Percentiles rank a stretch among this genome's conserved stretches.
phyloP scores from a whole-genome alignment of 2,888 invertebrate species.

The Epinotia brunnichana region DNA sequence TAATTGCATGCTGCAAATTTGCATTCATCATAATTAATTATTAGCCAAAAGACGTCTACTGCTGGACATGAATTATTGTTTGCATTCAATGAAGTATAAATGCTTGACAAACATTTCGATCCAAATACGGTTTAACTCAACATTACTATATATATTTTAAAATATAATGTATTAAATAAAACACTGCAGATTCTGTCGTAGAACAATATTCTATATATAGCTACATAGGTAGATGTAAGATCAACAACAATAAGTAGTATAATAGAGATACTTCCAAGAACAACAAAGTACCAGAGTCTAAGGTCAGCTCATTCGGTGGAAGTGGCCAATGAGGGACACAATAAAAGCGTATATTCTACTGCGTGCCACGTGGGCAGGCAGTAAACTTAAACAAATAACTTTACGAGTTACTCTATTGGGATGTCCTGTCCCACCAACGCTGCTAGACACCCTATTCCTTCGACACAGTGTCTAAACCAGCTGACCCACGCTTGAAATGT shows the following conservation, averaged over 20 bases:
- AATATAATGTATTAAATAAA: too few species aligned
- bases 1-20: too few species aligned
- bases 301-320: conserved; percentile 53
- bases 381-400: conserved; percentile 83
- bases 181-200: neutral
- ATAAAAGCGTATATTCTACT: conserved; percentile 77
- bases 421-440: conserved; percentile 70
- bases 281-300: conserved; percentile 26
- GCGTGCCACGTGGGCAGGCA: conserved; percentile 71
- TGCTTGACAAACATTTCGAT: too few species aligned
- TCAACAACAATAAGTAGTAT: neutral
- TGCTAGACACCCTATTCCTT: conserved; percentile 47
- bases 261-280: conserved; percentile 15
- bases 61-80: too few species aligned
- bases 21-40: too few species aligned
- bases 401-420: conserved; percentile 76
- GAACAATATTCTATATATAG: neutral
- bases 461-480: conserved; percentile 28
- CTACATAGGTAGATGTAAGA: neutral
- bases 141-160: too few species aligned
- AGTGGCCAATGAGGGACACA: conserved; percentile 68
- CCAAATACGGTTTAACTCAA: too few species aligned
- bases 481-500: conserved; percentile 44
- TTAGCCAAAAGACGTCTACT: too few species aligned
- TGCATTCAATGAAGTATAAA: too few species aligned